Conservation (phyloP, 2,113 vertebrate species). For the Heterochromis multidens region DNA sequence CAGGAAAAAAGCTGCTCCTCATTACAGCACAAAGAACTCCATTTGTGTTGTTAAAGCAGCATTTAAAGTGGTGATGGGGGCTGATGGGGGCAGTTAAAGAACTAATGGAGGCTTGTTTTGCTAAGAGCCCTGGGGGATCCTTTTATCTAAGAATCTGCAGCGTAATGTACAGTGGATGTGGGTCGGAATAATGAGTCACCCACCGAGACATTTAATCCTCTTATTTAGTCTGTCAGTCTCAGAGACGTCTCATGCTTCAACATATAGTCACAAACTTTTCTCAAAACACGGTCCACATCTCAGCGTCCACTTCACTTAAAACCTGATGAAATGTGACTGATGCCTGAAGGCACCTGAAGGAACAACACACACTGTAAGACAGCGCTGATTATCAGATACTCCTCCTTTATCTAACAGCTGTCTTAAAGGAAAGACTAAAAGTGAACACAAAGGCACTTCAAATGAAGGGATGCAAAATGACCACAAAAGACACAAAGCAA, state of each 20-base stretch:
- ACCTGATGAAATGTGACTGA: neutral
- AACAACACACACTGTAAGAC: neutral
- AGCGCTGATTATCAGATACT: neutral
- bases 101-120: slow-evolving; percentile 26
- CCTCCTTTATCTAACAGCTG: neutral
- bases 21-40: slow-evolving; percentile 1
- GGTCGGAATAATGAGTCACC: neutral
- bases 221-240: slow-evolving; percentile 7
- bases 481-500: neutral
- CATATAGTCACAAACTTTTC: neutral
- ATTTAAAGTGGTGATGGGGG: neutral
- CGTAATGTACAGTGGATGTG: neutral
- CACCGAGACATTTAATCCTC: neutral
- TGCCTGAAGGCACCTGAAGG: neutral
- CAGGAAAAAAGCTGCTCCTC: neutral
- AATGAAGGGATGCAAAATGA: neutral
- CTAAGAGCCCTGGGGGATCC: neutral
- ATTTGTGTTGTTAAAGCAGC: slow-evolving; percentile 9
- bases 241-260: neutral
- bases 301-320: neutral
- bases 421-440: neutral
- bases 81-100: neutral
- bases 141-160: slow-evolving; percentile 2
- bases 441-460: neutral
- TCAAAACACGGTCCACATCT: neutral